Conservation (phyloP, 1,140 invertebrate genomes). For the Aphelenchoides besseyi region DNA sequence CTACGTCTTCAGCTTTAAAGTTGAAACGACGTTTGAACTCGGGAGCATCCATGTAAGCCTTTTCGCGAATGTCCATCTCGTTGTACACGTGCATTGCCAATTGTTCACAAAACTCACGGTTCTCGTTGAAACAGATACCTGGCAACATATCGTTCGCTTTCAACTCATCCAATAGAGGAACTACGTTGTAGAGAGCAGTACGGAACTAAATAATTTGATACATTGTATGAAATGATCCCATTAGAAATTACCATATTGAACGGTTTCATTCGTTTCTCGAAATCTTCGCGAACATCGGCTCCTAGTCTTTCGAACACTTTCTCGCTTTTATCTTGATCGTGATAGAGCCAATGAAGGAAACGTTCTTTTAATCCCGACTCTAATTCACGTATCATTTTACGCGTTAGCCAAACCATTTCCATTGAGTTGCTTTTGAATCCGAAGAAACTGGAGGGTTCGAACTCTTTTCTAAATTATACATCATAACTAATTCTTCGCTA, state of each 20-base stretch:
- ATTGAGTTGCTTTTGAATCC: conserved; percentile 32
- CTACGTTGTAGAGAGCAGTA: conserved; percentile 51
- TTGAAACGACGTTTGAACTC: conserved; percentile 56
- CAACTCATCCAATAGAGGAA: conserved; percentile 55
- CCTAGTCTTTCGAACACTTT: conserved; percentile 47
- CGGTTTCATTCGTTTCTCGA: conserved; percentile 53
- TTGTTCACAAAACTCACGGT: conserved; percentile 56
- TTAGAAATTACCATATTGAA: conserved; percentile 55
- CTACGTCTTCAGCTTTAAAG: conserved; percentile 50
- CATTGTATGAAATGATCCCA: neutral
- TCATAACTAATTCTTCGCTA: conserved; percentile 16
- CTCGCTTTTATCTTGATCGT: conserved; percentile 51
- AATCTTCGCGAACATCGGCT: conserved; percentile 51
- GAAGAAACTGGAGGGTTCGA: conserved; percentile 59
- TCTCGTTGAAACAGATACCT: conserved; percentile 60
- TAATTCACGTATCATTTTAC: conserved; percentile 43
- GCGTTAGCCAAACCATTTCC: conserved; percentile 50
- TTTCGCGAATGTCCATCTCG: conserved; percentile 45
- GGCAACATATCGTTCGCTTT: conserved; percentile 52
- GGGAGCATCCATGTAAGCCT: conserved; percentile 40
- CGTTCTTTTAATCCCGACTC: conserved; percentile 55
- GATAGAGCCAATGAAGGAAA: conserved; percentile 57
- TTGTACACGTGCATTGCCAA: conserved; percentile 51
- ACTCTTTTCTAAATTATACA: conserved; percentile 45
- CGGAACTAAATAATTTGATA: conserved; percentile 31